Percentiles rank a stretch among this genome's conserved stretches.
Conservation (phyloP, 2,888 invertebrate species). For the Chaetogeoica ovagalla region DNA sequence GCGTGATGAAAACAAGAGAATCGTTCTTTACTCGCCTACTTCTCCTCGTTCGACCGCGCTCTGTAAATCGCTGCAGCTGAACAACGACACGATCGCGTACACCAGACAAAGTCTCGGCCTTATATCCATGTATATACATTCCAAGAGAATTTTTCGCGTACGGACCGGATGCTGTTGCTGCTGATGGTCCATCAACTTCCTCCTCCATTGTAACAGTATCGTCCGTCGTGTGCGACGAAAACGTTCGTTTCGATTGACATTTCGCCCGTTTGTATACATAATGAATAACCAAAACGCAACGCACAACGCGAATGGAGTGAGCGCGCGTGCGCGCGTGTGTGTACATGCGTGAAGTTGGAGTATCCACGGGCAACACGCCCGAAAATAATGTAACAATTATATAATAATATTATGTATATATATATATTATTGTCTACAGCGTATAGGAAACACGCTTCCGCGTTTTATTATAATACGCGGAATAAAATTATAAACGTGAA, state of each 20-base stretch:
- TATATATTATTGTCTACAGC: no score
- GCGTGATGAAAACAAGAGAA: no score
- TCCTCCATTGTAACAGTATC: constrained; percentile 36
- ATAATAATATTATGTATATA: no score
- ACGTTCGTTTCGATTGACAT: constrained; percentile 40
- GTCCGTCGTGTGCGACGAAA: neutral
- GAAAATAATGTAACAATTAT: constrained; percentile 42
- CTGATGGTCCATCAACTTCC: constrained; percentile 5
- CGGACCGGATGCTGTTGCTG: constrained; percentile 9
- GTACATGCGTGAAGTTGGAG: constrained; percentile 38
- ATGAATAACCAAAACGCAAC: neutral
- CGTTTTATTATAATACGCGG: neutral
- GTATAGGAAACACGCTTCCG: constrained; percentile 50
- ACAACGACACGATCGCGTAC: constrained; percentile 21
- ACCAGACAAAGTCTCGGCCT: constrained; percentile 26
- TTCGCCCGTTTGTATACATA: constrained; percentile 11
- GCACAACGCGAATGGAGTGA: neutral
- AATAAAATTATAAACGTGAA: neutral
- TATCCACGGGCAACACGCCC: constrained; percentile 50
- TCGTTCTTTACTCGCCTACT: constrained; percentile 4
- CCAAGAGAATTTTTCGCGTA: constrained; percentile 31
- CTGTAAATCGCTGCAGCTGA: constrained; percentile 14
- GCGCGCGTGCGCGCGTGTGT: constrained; percentile 23
- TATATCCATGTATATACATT: constrained; percentile 51
- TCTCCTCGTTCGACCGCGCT: constrained; percentile 34